These are phyloP conservation scores for Syngnathus acus DNA, from an alignment of 2,797 vertebrate species.

Conservation along the genomic window DNA sequence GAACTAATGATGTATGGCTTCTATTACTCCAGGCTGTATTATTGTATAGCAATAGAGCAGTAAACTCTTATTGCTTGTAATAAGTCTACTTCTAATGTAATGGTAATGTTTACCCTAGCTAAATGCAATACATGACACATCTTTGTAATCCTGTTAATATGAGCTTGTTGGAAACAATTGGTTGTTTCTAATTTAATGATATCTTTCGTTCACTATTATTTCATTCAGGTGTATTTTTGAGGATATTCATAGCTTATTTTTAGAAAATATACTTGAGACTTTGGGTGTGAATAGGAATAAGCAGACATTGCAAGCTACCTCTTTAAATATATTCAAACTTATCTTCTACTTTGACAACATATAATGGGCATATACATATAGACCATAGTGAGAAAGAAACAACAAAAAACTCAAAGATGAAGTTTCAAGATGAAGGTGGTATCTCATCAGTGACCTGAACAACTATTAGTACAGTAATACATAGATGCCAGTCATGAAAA, in stretches of 20 bases:
- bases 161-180: background rate
- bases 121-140: slow-evolving; percentile 4
- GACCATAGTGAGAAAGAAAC: background rate
- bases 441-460: no score
- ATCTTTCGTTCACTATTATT: background rate
- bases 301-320: slow-evolving; percentile 28
- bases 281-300: slow-evolving; percentile 30
- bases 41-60: slow-evolving; percentile 16
- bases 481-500: background rate
- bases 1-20: slow-evolving; percentile 34
- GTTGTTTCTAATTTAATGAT: background rate
- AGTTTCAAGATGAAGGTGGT: no score
- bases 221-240: background rate
- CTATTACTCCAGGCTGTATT: slow-evolving; percentile 24
- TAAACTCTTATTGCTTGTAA: background rate
- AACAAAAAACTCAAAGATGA: background rate
- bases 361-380: slow-evolving; percentile 35
- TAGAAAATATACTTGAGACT: slow-evolving; percentile 14
- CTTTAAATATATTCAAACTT: slow-evolving; percentile 6
- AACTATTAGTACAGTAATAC: no score
- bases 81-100: slow-evolving; percentile 3
- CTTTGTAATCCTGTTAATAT: background rate
- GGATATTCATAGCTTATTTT: slow-evolving; percentile 10
- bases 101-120: slow-evolving; percentile 6
- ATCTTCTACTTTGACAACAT: background rate